Evolutionary conservation across 2,797 vertebrate species (phyloP), one percentile per base, ranked within the genome.

Genomic region (Myotis myotis): DNA sequence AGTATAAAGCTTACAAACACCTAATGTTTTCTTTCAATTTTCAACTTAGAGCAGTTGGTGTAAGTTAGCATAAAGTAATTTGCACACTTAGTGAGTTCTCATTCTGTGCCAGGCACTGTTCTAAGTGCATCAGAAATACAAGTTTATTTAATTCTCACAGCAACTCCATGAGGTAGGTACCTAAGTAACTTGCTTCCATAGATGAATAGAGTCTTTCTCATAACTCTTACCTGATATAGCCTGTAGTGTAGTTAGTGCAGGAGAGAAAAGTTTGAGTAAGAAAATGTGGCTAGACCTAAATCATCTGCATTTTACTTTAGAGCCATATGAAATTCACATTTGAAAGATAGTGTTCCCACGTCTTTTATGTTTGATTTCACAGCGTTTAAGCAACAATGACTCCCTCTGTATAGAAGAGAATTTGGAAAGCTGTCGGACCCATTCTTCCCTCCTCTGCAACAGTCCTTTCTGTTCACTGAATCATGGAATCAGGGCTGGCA

Each of bases 391-490:
- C 57, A 76, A 64, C 20, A 36, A 16, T 9, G 66, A 64, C 55
- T 76, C 25, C 53, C 53, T 64, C 47, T 82, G 20, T 16, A 30
- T 22, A 30, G 90, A 94, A 79, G 85, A 76, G 66, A 64, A 93
- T 83, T 79, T 93, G 89, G 79, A 89, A 88, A 86, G 75, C 36
- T 23, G 74, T 94, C 57, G 68, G 90, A 64, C 71, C 55, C 70
- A 33, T 38, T 91, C 91, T 79, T 55, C 30, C 51, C 11, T 80
- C 9, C 23, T 80, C 57, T 55, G 51, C 70, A 62, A 33, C 41
- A 87, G 62, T 87, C 53, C 71, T 92, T 75, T 96, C 84, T 96
- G 70, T 49, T 95, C 90, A 91, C 74, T 91, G 95, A 94, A 25
- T 96, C 95, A 80, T 47, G 68, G 92, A 96, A 94, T 74, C 17